Percentiles rank a stretch among this genome's conserved stretches.
phyloP scores from a whole-genome alignment of 2,888 invertebrate genomes.

The Sinohyriopsis cumingii region DNA sequence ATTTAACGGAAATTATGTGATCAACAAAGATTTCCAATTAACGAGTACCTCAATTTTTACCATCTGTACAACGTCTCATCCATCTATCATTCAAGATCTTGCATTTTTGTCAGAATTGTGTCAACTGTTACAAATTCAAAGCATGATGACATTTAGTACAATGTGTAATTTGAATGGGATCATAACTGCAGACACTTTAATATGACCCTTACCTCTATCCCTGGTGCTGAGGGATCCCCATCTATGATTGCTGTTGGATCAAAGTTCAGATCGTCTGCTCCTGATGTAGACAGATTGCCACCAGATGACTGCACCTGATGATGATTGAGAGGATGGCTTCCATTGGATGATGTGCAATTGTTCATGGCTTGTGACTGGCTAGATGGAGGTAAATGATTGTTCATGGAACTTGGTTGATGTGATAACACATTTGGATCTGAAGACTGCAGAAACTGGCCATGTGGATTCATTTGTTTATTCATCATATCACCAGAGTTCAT shows the following conservation, averaged over 20 bases:
- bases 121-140: too few relatives aligned
- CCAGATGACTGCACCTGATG: constrained; percentile 40
- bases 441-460: constrained; percentile 19
- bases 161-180: too few relatives aligned
- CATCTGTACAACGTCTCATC: too few relatives aligned
- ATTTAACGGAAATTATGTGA: too few relatives aligned
- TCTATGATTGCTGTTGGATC: constrained; percentile 95
- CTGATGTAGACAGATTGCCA: constrained; percentile 28
- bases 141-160: too few relatives aligned
- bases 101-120: too few relatives aligned
- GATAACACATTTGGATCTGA: constrained; percentile 44
- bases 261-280: constrained; percentile 74
- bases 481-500: constrained; percentile 35
- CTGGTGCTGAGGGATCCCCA: constrained; percentile 88
- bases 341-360: constrained; percentile 44
- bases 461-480: constrained; percentile 38
- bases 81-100: too few relatives aligned
- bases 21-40: too few relatives aligned
- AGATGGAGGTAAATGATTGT: constrained; percentile 46
- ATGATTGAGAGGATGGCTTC: constrained; percentile 51
- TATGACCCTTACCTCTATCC: constrained; percentile 86
- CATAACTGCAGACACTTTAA: too few relatives aligned
- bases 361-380: constrained; percentile 51
- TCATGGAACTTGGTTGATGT: constrained; percentile 37
- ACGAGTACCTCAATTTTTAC: too few relatives aligned